A percentile compares a stretch with the other conserved stretches of the same genome.
phyloP scores from a whole-genome alignment of 2,888 invertebrate species.

The Taphrorychus bicolor region DNA sequence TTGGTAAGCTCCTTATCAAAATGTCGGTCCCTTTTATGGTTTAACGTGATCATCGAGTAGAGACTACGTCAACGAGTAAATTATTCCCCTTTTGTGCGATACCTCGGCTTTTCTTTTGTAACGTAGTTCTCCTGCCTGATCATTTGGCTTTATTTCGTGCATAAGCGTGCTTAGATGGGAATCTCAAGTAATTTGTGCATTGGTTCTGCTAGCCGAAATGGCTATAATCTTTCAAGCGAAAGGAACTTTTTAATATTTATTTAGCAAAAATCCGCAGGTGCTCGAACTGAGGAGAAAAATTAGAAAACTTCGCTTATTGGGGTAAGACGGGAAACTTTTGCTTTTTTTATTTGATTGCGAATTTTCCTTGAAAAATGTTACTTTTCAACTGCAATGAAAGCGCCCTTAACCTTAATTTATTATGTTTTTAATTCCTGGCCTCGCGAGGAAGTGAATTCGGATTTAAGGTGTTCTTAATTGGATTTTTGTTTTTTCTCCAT shows the following conservation, averaged over 20 bases:
- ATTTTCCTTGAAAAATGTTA: slow-evolving; percentile 38
- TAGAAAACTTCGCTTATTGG: slow-evolving; percentile 36
- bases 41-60: slow-evolving; percentile 13
- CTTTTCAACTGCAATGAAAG: slow-evolving; percentile 31
- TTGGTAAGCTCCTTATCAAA: slow-evolving; percentile 34
- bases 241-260: slow-evolving; percentile 38
- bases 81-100: slow-evolving; percentile 1
- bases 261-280: slow-evolving; percentile 38
- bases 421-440: slow-evolving; percentile 25
- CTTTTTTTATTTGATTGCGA: slow-evolving; percentile 38
- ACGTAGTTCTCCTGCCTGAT: background rate
- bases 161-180: background rate
- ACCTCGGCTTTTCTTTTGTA: background rate
- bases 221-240: background rate
- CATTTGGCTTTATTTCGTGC: background rate
- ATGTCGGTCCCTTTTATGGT: slow-evolving; percentile 32
- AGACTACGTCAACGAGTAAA: slow-evolving; percentile 1
- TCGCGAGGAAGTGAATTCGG: background rate
- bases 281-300: slow-evolving; percentile 27
- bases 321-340: slow-evolving; percentile 28
- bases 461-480: slow-evolving; percentile 9
- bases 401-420: slow-evolving; percentile 24
- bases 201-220: background rate
- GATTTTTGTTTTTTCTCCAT: slow-evolving; percentile 6
- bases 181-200: background rate